Evolutionary conservation across 64 coral and sea anemone genomes (phyloP), one percentile per base, ranked within the genome.

Genomic region (Actinia tenebrosa): DNA sequence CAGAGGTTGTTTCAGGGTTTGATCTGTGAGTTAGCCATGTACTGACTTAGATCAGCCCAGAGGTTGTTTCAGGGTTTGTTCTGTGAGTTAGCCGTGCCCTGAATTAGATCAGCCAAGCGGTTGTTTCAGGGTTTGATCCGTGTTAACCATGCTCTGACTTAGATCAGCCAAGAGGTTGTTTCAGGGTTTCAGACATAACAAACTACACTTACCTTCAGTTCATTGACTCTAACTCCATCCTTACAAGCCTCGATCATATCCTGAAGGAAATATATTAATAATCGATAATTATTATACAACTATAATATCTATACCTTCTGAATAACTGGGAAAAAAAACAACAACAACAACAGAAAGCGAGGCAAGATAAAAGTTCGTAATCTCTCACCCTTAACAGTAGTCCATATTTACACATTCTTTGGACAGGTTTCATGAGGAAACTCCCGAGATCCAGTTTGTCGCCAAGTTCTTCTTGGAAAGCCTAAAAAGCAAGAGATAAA

Each of bases 371-470:
- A 10, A 71, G 22, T 26, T 27, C 23, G 7, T n/a, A 13, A 27
- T 71, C 66, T 75, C 92, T 89, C 68, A 99, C 97, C 88, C 94
- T 87, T 23, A 99, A 52, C 0, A 99, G 68, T 11, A 99, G 78
- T 55, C 89, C 91, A 64, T 99, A 99, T 66, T 99, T 99, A 56
- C 97, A 93, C 93, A 99, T 99, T 64, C 97, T 89, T 64, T 99
- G 97, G 47, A 99, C 97, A 45, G 97, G 97, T 84, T 99, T 99
- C 25, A 99, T 99, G 26, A 99, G 91, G 44, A 90, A 99, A 83
- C 97, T 99, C 44, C 97, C 90, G 47, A 99, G 93, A 89, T 99
- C 97, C 18, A 99, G 78, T 63, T 99, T 99, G 80, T 99, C 97
- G 0, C 90, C 90, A 25, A 99, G 97, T 81, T 99, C 87, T 80